Evolutionary conservation across 2,797 vertebrate species (phyloP).

Genomic region (Poecilia gillii): DNA sequence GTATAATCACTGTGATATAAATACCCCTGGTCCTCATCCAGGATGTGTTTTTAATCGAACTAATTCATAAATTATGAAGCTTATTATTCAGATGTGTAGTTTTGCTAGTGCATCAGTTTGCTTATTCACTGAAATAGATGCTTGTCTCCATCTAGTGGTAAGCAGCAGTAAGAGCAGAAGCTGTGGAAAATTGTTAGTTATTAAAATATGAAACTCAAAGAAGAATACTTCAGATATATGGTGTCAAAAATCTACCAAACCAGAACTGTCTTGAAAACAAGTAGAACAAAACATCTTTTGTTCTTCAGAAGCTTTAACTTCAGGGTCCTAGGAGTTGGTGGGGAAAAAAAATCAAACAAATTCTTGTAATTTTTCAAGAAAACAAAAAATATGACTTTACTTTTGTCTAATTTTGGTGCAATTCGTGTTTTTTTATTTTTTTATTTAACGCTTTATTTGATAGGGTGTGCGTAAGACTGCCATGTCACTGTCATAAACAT

Average conservation of each 20-base stretch:
- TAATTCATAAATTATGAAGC: conserved; percentile 30
- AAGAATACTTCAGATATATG: background rate
- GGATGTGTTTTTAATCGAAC: background rate
- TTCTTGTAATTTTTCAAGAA: background rate
- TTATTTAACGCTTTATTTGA: no score
- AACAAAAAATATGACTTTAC: background rate
- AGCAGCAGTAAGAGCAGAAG: conserved; percentile 2
- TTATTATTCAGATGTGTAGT: background rate
- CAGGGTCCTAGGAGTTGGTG: background rate
- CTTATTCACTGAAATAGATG: conserved; percentile 19
- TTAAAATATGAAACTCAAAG: background rate
- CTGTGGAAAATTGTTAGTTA: background rate
- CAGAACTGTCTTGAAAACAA: background rate
- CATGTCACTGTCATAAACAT: no score
- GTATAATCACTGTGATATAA: conserved; percentile 16
- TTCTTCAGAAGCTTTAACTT: background rate
- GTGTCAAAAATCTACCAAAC: background rate
- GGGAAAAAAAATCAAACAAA: background rate
- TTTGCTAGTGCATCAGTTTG: background rate
- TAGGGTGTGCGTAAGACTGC: no score
- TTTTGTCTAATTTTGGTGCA: background rate
- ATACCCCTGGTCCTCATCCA: background rate
- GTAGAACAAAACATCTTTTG: background rate
- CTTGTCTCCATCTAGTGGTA: conserved; percentile 75
- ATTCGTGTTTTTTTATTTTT: background rate